Conservation (phyloP, 2,113 vertebrate species). For the Ptilorrhoa leucosticta region DNA sequence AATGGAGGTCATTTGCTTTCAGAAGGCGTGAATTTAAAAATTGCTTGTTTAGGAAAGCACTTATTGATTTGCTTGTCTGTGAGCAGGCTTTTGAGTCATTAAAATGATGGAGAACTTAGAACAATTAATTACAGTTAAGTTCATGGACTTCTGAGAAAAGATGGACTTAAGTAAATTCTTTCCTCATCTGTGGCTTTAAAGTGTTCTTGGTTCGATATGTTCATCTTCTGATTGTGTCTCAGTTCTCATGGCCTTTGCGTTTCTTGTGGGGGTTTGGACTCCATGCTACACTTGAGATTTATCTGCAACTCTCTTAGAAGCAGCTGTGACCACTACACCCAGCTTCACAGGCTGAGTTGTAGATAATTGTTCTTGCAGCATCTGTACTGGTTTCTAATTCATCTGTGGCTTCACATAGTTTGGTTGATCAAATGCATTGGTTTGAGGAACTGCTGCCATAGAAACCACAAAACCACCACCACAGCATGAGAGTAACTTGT, state of each 20-base stretch:
- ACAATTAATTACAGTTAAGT: background rate
- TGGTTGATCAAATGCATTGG: background rate
- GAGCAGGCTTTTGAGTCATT: background rate
- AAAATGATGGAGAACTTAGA: background rate
- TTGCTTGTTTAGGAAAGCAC: background rate
- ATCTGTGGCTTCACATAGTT: background rate
- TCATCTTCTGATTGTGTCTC: background rate
- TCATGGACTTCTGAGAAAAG: background rate
- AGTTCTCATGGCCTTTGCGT: background rate
- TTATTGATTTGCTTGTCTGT: background rate
- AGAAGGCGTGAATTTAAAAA: background rate
- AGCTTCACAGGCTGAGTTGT: background rate
- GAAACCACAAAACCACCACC: constrained; percentile 2
- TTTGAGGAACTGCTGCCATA: background rate
- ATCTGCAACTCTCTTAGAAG: background rate
- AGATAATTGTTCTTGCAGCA: background rate
- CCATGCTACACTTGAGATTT: background rate
- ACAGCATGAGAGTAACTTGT: background rate
- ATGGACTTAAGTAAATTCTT: background rate
- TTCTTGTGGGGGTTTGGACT: background rate
- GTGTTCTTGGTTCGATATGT: background rate
- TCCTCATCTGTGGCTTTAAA: background rate
- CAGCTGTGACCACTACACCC: background rate
- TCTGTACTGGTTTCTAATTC: background rate
- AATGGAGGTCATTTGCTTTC: background rate